Percentiles rank a stretch among this genome's conserved stretches.
Evolutionary conservation across 2,113 vertebrate species (phyloP).

Genomic region (Corvus moneduloides): DNA sequence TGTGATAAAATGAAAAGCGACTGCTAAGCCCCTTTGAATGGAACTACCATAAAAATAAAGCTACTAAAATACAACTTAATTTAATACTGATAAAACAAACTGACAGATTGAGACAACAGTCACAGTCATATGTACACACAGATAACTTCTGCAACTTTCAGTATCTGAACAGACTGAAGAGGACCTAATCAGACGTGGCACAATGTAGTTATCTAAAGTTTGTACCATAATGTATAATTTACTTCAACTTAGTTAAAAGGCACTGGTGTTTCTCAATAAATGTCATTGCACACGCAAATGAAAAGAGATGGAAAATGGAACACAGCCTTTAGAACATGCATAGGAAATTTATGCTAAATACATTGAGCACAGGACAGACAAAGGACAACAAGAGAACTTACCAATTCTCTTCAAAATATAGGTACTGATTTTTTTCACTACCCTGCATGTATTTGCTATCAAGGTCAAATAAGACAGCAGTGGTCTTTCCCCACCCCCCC

Average conservation of each 20-base stretch:
- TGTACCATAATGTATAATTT: neutral
- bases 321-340: neutral
- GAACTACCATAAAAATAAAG: neutral
- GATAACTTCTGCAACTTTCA: neutral
- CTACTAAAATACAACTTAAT: neutral
- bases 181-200: neutral
- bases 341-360: neutral
- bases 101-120: neutral
- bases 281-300: neutral
- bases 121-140: neutral
- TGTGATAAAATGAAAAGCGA: neutral
- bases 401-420: neutral
- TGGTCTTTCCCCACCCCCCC: fast-evolving
- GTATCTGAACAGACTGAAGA: neutral
- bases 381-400: neutral
- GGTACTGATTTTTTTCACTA: neutral
- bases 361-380: neutral
- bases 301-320: constrained; percentile 5
- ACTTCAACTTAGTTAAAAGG: neutral
- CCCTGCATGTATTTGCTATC: neutral
- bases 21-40: neutral
- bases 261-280: neutral
- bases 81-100: neutral
- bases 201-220: neutral
- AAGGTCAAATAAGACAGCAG: neutral